phyloP scores from a whole-genome alignment of 2,797 vertebrate genomes.

The Centroberyx gerrardi region DNA sequence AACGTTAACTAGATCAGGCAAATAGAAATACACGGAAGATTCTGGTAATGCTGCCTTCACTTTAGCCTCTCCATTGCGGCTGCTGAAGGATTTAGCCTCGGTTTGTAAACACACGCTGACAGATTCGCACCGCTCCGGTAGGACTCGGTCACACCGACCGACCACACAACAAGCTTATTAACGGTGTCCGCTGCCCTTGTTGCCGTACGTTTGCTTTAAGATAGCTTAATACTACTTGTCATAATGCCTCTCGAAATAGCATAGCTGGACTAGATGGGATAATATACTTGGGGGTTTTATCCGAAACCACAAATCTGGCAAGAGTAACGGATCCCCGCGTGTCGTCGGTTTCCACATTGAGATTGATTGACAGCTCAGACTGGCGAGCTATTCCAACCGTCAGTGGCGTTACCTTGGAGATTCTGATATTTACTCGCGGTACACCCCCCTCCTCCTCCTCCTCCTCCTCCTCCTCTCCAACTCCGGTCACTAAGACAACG shows the following conservation, averaged over 20 bases:
- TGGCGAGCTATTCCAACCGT: slow-evolving; percentile 18
- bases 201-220: slow-evolving; percentile 2
- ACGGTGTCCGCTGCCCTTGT: background rate
- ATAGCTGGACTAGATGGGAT: background rate
- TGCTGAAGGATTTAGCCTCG: slow-evolving; percentile 34
- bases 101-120: slow-evolving; percentile 65
- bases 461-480: background rate
- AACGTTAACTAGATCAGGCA: background rate
- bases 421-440: slow-evolving; percentile 13
- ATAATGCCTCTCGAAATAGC: background rate
- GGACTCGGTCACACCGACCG: background rate
- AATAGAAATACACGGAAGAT: background rate
- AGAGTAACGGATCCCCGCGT: background rate
- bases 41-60: background rate
- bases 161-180: slow-evolving; percentile 25
- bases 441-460: background rate
- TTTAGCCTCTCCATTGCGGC: background rate
- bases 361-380: slow-evolving; percentile 10
- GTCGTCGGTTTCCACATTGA: background rate
- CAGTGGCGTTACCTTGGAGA: slow-evolving; percentile 48
- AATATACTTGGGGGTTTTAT: background rate
- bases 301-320: background rate
- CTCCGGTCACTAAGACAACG: slow-evolving; percentile 40
- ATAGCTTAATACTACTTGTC: slow-evolving; percentile 18
- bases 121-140: slow-evolving; percentile 31